Evolutionary conservation across 30 jellyfish, hydroid and myxozoan species (phyloP).

Genomic region (Haliclystus octoradiatus): DNA sequence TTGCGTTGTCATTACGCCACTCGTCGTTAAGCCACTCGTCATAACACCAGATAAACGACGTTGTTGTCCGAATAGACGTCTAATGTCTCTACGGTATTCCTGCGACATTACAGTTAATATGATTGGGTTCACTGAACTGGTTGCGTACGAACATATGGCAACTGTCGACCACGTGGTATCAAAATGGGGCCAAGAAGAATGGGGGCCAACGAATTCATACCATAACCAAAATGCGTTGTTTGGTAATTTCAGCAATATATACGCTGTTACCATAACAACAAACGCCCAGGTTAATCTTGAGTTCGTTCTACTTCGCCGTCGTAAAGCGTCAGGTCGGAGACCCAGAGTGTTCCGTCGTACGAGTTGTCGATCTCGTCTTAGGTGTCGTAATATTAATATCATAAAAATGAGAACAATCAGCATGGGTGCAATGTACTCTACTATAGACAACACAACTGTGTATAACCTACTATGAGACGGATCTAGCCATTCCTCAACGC

Average conservation of each 20-base stretch:
- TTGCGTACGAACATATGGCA: constrained; percentile 46
- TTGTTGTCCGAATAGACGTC: too few species aligned
- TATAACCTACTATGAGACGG: background rate
- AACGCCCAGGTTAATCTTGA: background rate
- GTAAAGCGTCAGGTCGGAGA: background rate
- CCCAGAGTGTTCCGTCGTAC: constrained; percentile 1
- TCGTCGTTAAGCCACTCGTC: too few species aligned
- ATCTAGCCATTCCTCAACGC: background rate
- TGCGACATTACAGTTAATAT: constrained; percentile 45
- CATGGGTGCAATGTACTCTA: constrained; percentile 1
- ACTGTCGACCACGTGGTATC: constrained; percentile 42
- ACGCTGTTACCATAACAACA: constrained; percentile 39
- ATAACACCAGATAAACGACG: too few species aligned
- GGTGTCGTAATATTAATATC: background rate
- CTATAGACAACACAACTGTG: background rate
- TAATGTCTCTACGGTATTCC: constrained; percentile 35
- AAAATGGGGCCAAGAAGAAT: constrained; percentile 7
- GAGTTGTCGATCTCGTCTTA: background rate
- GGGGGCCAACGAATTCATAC: constrained; percentile 41
- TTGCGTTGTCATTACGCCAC: too few species aligned
- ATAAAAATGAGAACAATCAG: background rate
- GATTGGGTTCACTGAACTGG: constrained; percentile 48
- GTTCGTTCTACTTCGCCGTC: background rate
- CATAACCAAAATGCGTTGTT: constrained; percentile 56
- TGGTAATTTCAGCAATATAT: constrained; percentile 47